These are phyloP conservation scores for Enteromius afrohamiltoni DNA, from an alignment of 2,797 vertebrate species.

Conservation along the genomic window DNA sequence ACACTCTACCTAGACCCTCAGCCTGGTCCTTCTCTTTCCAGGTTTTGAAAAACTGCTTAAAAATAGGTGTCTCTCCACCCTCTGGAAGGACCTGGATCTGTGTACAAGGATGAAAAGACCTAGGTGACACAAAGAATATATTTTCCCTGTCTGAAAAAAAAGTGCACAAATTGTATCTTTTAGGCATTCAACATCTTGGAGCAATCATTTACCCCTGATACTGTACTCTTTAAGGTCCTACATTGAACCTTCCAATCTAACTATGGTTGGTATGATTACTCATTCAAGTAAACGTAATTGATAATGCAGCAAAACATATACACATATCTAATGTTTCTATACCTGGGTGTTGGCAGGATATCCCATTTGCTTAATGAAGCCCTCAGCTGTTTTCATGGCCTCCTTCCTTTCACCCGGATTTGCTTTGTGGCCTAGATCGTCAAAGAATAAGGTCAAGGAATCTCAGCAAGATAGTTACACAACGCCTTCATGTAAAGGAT, in stretches of 20 bases:
- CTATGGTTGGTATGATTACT: not conserved
- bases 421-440: slow-evolving; percentile 81
- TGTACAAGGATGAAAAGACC: not conserved
- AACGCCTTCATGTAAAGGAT: not conserved
- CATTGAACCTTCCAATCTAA: not conserved
- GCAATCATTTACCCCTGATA: not conserved
- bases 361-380: slow-evolving; percentile 88
- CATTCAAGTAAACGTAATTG: not conserved
- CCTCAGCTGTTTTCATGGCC: slow-evolving; percentile 91
- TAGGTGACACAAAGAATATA: not conserved
- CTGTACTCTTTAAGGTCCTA: not conserved
- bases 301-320: not conserved
- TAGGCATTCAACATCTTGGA: not conserved
- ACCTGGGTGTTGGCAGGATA: slow-evolving; percentile 88
- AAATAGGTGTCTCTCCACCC: slow-evolving; percentile 89
- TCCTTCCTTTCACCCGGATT: slow-evolving; percentile 87
- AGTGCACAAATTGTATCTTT: not conserved
- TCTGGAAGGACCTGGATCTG: slow-evolving; percentile 93
- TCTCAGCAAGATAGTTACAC: not conserved
- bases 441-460: not conserved
- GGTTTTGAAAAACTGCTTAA: slow-evolving; percentile 90
- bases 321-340: slow-evolving; percentile 1
- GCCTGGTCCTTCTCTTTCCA: slow-evolving; percentile 89
- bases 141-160: not conserved
- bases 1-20: slow-evolving; percentile 86